These are phyloP conservation scores for Strigamia transsilvanica DNA, from an alignment of 2,888 invertebrate genomes.

Conservation along the genomic window DNA sequence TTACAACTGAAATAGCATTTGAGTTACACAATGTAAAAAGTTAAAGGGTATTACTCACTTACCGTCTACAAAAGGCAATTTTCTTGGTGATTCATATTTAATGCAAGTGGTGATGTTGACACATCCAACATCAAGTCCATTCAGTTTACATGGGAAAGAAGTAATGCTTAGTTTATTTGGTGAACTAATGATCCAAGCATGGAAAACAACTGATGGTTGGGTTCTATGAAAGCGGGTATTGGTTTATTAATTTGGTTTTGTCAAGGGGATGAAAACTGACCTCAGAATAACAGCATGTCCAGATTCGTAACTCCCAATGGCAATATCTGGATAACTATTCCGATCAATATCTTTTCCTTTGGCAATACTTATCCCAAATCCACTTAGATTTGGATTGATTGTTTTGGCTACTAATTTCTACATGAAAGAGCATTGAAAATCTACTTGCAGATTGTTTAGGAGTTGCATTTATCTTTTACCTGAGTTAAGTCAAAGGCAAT, in stretches of 20 bases:
- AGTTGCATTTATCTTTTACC: not conserved
- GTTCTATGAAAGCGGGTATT: not conserved
- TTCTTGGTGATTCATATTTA: not conserved
- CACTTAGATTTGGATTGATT: constrained; percentile 9
- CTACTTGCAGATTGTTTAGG: not conserved
- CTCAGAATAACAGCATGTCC: constrained; percentile 20
- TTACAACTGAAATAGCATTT: not conserved
- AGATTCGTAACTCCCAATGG: constrained; percentile 43
- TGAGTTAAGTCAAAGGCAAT: not conserved
- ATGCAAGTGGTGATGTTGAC: not conserved
- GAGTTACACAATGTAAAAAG: no score
- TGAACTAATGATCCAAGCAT: not conserved
- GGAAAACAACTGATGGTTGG: not conserved
- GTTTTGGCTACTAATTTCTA: not conserved
- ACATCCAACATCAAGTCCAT: not conserved
- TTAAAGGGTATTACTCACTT: not conserved
- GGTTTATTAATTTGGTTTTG: not conserved
- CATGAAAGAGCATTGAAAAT: not conserved
- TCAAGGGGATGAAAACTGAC: not conserved
- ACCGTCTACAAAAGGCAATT: not conserved
- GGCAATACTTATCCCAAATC: constrained; percentile 50
- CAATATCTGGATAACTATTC: constrained; percentile 18
- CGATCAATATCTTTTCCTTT: constrained; percentile 33
- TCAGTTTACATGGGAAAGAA: not conserved
- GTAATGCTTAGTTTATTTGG: not conserved